Conservation (phyloP, 2,113 vertebrate genomes). For the Carlito syrichta region DNA sequence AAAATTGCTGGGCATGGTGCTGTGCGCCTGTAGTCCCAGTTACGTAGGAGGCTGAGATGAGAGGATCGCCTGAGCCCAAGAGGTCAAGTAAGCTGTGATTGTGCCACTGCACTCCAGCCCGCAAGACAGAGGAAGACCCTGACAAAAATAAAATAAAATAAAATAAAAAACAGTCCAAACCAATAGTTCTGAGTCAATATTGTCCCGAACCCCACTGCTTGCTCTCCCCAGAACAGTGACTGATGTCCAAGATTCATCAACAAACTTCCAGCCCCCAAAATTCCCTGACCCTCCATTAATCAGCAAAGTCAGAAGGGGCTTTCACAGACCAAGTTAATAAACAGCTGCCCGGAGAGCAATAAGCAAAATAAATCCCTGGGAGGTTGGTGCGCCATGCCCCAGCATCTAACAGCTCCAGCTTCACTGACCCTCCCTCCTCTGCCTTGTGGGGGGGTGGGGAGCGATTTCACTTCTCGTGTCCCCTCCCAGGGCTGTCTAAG, state of each 20-base stretch:
- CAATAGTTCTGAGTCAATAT: not conserved
- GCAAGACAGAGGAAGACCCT: no score
- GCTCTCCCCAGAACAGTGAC: not conserved
- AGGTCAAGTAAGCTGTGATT: no score
- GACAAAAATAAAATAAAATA: no score
- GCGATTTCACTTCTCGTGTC: constrained; percentile 50
- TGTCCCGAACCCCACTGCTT: not conserved
- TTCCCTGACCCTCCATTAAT: not conserved
- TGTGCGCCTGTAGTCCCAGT: no score
- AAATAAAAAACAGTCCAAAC: no score
- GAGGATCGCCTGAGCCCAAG: no score
- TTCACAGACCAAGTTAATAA: constrained; percentile 30
- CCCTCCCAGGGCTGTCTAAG: not conserved
- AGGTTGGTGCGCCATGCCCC: not conserved
- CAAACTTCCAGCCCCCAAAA: not conserved
- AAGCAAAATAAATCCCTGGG: constrained; percentile 41
- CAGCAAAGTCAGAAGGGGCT: constrained; percentile 26
- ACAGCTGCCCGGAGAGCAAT: constrained; percentile 46
- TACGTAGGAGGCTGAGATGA: no score
- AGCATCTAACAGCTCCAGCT: not conserved
- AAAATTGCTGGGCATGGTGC: no score
- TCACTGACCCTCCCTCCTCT: not conserved
- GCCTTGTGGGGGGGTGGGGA: not conserved
- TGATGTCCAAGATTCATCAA: not conserved
- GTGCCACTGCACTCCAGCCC: no score